Base-by-base conservation (phyloP, 1,140 invertebrate genomes). In the Delia radicum region DNA sequence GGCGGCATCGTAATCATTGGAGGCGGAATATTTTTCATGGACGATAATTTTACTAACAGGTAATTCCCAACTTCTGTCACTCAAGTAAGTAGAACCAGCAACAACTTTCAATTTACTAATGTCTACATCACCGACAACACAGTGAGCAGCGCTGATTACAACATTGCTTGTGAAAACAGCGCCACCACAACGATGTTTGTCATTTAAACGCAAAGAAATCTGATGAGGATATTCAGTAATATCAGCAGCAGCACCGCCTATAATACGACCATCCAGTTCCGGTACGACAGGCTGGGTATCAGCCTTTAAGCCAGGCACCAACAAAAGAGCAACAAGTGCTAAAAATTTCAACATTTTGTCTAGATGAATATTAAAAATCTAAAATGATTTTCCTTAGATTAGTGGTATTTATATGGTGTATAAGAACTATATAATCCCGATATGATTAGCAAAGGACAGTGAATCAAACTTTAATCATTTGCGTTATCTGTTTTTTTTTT, bases 71-170 rank as follows among this genome's bases (percentile, higher is more conserved):
- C 42, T 21, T 6, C 62, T 48, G 1, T 78, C 78, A n/a, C 65
- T 78, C 15, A 83, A 74, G 3, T 69, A 74, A 0, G 83, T 80
- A 1, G 80, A 79, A 2, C 83, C 83, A n/a, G 78, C 82, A 15
- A 79, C 78, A 71, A 85, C 81, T 1, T 77, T 79, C 3, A 85
- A 77, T 24, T 79, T 73, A 0, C n/a, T 75, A 1, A 76, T 74
- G 10, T 77, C 42, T 0, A 12, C 7, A n/a, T 26, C 62, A 0
- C 77, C 79, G 13, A 67, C 76, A 0, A 85, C 75, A 75, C 91
- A 92, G 81, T 92, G 91, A 13, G 90, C 90, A 8, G 91, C 90
- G 29, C 87, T 89, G 12, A 91, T 73, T 55, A 90, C 84, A 42
- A 84, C 87, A 15, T 82, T 81, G 0, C 42, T n/a, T 77, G 77